Base-by-base conservation (phyloP, 2,113 vertebrate species). In the Notothenia rossii region DNA sequence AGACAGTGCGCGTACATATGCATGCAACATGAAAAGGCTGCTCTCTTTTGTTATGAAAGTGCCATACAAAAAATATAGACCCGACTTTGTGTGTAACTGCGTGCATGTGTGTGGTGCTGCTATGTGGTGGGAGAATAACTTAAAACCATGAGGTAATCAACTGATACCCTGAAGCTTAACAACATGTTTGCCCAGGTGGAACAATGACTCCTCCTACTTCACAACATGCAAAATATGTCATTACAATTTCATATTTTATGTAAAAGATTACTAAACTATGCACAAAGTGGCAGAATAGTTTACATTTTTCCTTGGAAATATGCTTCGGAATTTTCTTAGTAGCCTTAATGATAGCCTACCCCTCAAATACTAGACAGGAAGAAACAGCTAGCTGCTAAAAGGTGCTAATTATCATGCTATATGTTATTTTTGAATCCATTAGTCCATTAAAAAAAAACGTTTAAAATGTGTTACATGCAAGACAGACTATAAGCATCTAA, bases 1-100 rank as follows among this genome's bases (percentile, higher is more conserved):
- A 70, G 40, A 77, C 10, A 5, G 58, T 3, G 15, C 49, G 76
- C 50, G 59, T 20, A 75, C n/a, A 40, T 25, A 75, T 69, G 15
- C 33, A 25, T 46, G 13, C 56, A 25, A 58, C 22, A 58, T 15
- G 11, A 4, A 48, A 13, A 48, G 10, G 46, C 46, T 48, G 46
- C 4, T 4, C 7, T 40, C 36, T 40, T 40, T 40, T 40, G 36
- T 40, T 40, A 40, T 40, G 36, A 29, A 29, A 29, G 29, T 14
- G 46, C 46, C 10, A 48, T 48, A 48, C 10, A 48, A 48, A 48
- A 48, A 48, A 48, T 40, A 40, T 6, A 40, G 36, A 40, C 36
- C 7, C 7, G 36, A 40, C 36, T 40, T 40, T 40, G 36, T 40
- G 36, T 40, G 7, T 40, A 40, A 40, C 36, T 40, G 36, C 7